Evolutionary conservation across 2,888 invertebrate genomes (phyloP), one percentile per base, ranked within the genome.

Genomic region (Schizotus pectinicornis): DNA sequence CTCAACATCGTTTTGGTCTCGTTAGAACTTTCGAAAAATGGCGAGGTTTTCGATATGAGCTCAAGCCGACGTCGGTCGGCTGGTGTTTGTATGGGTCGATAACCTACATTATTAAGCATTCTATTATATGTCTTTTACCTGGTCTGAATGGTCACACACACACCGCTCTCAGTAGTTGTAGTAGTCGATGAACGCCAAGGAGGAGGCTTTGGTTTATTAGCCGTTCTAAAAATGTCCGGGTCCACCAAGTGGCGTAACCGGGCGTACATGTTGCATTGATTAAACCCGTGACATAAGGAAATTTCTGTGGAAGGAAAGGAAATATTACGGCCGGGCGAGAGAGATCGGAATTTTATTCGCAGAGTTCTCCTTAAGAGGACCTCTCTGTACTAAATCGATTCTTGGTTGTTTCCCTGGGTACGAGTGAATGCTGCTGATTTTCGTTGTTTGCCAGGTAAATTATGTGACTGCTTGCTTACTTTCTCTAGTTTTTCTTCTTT

Each of bases 51-150:
- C 47, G 46, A 38, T 53, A 53, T 35, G 42, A 35, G 36, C 37
- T 12, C 22, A 39, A 41, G 37, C 42, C 34, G 51, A 32, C 38
- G 45, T 38, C 49, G 56, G 48, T 54, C 33, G 42, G 50, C 14
- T 41, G 46, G 51, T 45, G 53, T 52, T 56, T 47, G 45, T 64
- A 67, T 68, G 77, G 79, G 78, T 79, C 79, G 79, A 78, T 78
- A 79, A 79, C 78, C 79, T 73, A 79, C 77, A 78, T 79, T 79
- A 78, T 79, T 77, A 78, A 77, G 74, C 76, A 78, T 77, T 78
- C 74, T 74, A 74, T 74, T 75, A 73, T 78, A 74, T 71, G 70
- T 74, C 71, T 75, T 74, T 71, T 74, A 74, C 74, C 74, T 74
- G 73, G 71, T 72, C 68, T 72, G 70, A 73, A 73, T 74, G 72